These are phyloP conservation scores for Drosophila ezoana DNA, from an alignment of 2,888 invertebrate genomes.

Conservation along the genomic window DNA sequence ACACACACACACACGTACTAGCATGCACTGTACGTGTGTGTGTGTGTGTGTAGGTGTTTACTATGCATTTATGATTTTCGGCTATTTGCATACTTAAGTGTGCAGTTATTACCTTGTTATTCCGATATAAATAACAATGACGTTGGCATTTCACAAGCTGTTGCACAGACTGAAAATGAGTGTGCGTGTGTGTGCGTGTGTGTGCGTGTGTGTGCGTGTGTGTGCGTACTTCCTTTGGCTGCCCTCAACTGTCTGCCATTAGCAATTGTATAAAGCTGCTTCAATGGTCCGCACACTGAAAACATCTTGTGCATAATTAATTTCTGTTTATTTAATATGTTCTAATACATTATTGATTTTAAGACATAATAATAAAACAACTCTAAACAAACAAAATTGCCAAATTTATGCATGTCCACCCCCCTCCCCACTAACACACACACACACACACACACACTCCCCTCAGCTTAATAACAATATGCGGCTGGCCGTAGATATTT, in stretches of 20 bases:
- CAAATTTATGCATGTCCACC: conserved; percentile 1
- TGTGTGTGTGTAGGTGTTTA: conserved; percentile 45
- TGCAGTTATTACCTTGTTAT: conserved; percentile 82
- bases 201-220: conserved; percentile 1
- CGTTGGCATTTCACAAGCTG: conserved; percentile 43
- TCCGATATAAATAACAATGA: conserved; percentile 76
- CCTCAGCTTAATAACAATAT: conserved; percentile 3
- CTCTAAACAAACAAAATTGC: conserved; percentile 12
- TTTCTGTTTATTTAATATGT: conserved; percentile 74
- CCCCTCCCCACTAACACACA: no score
- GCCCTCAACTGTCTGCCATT: conserved; percentile 40
- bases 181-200: conserved; percentile 5
- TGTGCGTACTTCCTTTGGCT: conserved; percentile 8
- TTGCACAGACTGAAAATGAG: conserved; percentile 25
- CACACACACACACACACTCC: no score
- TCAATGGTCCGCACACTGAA: conserved; percentile 34
- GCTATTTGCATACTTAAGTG: conserved; percentile 82
- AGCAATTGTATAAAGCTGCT: conserved; percentile 57
- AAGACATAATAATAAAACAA: conserved; percentile 29
- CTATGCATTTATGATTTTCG: conserved; percentile 63
- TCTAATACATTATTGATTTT: conserved; percentile 77
- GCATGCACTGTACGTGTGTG: conserved; percentile 2
- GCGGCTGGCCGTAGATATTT: not conserved
- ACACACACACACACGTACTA: conserved; percentile 23
- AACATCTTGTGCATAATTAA: conserved; percentile 78